Evolutionary conservation across 2,888 invertebrate species (phyloP), one percentile per base, ranked within the genome.

Genomic region (Pollenia angustigena): DNA sequence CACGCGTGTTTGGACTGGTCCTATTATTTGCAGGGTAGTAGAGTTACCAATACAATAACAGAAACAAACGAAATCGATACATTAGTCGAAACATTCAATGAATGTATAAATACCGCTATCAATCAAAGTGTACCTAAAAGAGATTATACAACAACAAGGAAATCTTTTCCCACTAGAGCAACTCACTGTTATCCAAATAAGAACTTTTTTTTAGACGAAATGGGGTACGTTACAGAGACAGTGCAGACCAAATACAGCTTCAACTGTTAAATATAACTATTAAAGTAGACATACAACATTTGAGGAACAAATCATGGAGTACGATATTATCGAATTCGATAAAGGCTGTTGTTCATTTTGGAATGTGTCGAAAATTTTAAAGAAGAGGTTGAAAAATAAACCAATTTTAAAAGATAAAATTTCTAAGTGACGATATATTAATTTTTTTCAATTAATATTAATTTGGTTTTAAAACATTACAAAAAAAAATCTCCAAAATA

Each of bases 291-390:
- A 64, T 81, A 48, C 4, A 18, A 18, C 12, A 81, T 12, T 85
- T 81, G 62, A 50, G 74, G 69, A 83, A 86, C 50, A 74, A 80
- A n/a, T 79, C 72, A 40, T 86, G 75, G 75, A 86, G 75, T 48
- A 64, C 40, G 44, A 52, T 62, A 40, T 50, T 72, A 40, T 42
- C 52, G 16, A 50, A 62, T 23, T 23, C 23, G 2, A 23, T 23
- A 23, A 23, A 23, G 23, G 23, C 3, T 23, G 23, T 23, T 60
- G 74, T 52, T 81, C 81, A 18, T 81, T 85, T 69, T 87, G 85
- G 81, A 87, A 87, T 18, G 14, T 81, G 8, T 50, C 74, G 23
- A 81, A 87, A 81, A 69, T 87, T 14, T 58, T 87, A 18, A 81
- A 72, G 68, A 81, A 81, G 2, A n/a, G n/a, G n/a, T n/a, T n/a